Evolutionary conservation across 2,113 vertebrate genomes (phyloP).

Genomic region (Camelus bactrianus): DNA sequence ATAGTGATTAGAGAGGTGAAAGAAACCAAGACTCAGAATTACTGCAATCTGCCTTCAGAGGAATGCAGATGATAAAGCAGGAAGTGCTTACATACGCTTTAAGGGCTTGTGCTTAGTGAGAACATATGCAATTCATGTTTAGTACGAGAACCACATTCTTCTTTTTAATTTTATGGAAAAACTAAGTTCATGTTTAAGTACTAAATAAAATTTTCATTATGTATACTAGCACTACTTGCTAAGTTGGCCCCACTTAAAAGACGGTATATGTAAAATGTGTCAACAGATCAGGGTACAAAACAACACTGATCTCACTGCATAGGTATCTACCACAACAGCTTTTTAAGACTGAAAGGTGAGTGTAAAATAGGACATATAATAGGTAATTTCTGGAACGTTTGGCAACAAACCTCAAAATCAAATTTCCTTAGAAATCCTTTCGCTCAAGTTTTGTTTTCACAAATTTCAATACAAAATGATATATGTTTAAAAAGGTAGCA

Average conservation of each 20-base stretch:
- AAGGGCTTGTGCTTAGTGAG: background rate
- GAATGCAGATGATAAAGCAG: background rate
- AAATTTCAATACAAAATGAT: conserved; percentile 2
- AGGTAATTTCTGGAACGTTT: background rate
- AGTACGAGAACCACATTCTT: too few relatives aligned
- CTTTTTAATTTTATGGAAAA: background rate
- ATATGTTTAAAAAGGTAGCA: background rate
- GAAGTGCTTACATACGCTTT: background rate
- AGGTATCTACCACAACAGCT: background rate
- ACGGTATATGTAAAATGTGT: accelerated
- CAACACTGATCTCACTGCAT: background rate
- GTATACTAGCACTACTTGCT: background rate
- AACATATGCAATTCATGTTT: background rate
- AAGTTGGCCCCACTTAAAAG: background rate
- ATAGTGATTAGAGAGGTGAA: background rate
- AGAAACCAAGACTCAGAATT: background rate
- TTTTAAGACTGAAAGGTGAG: background rate
- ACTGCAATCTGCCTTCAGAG: conserved; percentile 22
- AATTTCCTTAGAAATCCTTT: conserved; percentile 40
- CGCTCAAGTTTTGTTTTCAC: background rate
- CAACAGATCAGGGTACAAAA: background rate
- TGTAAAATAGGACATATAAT: background rate
- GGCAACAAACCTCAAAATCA: conserved; percentile 26
- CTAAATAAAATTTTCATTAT: background rate
- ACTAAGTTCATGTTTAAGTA: background rate